Base-by-base conservation (phyloP, 1,140 invertebrate genomes). In the Drosophila setifemur region DNA sequence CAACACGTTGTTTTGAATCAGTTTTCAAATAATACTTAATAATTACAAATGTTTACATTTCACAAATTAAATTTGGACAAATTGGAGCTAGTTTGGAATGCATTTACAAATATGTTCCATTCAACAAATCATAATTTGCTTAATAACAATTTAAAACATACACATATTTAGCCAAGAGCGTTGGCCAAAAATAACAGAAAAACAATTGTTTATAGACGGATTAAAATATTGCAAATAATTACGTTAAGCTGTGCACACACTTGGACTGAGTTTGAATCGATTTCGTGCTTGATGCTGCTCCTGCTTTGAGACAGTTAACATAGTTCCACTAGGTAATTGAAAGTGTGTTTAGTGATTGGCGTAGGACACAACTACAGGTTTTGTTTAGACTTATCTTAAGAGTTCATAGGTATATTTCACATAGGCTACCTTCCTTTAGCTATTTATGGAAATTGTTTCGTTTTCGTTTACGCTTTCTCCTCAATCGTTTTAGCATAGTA, bases 1-100 rank as follows among this genome's bases (percentile, higher is more conserved):
- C 57, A 57, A 61, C 37, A 45, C 55, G 47, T 42, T 43, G 26
- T 57, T 37, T 39, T 47, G 57, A 43, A 61, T 26, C 39, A 8
- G 23, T 53, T 42, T 50, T 61, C 54, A 71, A 71, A 73, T 83
- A 83, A 85, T 85, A 83, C 78, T 85, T 78, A 85, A 77, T 26
- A 73, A 48, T 54, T 67, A 81, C 49, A 74, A 71, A 71, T 66
- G 53, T 50, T 45, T 49, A 21, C 19, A 19, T 40, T 63, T 73
- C 54, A 25, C 74, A 83, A 83, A 83, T 79, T 67, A 53, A 79
- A 85, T 85, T 85, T 83, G 79, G 79, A 78, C 74, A 78, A 67
- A 71, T 83, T 75, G 50, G 67, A 79, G 55, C 79, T 85, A 83
- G 66, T 26, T 74, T 83, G 79, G 79, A 83, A 83, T 83, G 79